A percentile compares a stretch with the other conserved stretches of the same genome.
These are phyloP conservation scores for Enteromius afrohamiltoni DNA, from an alignment of 2,797 vertebrate genomes.

Conservation along the genomic window DNA sequence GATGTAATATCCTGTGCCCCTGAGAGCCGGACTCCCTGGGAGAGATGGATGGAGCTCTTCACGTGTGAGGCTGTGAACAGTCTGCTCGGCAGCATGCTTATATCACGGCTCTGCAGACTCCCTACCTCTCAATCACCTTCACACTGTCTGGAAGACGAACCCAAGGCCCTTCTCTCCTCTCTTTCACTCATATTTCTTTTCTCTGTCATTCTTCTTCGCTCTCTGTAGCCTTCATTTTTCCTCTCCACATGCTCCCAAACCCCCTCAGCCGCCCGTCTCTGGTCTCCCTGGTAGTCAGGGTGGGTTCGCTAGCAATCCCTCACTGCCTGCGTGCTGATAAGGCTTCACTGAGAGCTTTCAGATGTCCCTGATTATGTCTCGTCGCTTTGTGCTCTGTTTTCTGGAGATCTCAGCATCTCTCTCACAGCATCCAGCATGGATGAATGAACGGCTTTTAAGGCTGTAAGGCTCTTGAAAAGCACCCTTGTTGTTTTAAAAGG, in stretches of 20 bases:
- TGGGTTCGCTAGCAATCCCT: constrained; percentile 66
- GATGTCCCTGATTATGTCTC: constrained; percentile 69
- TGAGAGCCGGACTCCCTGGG: constrained; percentile 48
- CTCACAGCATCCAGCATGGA: constrained; percentile 60
- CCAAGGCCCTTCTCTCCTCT: constrained; percentile 70
- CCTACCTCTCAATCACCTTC: constrained; percentile 62
- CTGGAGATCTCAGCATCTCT: constrained; percentile 60
- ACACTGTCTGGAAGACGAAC: constrained; percentile 71
- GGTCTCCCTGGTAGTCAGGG: constrained; percentile 62
- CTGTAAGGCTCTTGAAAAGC: constrained; percentile 57
- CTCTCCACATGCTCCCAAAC: constrained; percentile 44
- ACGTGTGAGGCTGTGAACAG: constrained; percentile 53
- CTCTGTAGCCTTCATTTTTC: constrained; percentile 20
- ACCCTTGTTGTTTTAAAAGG: constrained; percentile 63
- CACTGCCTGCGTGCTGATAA: constrained; percentile 75
- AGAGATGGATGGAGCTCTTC: constrained; percentile 60
- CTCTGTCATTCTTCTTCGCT: constrained; percentile 54
- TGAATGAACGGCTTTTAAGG: constrained; percentile 63
- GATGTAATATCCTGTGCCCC: constrained; percentile 52
- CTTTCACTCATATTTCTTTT: constrained; percentile 61
- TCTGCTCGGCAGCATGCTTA: constrained; percentile 58
- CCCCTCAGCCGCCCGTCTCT: constrained; percentile 62
- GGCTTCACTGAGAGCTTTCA: constrained; percentile 69
- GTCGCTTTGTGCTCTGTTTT: constrained; percentile 57
- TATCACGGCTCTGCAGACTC: constrained; percentile 51